These are phyloP conservation scores for Epirrhoe tristata DNA, from an alignment of 2,888 invertebrate genomes.

Conservation along the genomic window DNA sequence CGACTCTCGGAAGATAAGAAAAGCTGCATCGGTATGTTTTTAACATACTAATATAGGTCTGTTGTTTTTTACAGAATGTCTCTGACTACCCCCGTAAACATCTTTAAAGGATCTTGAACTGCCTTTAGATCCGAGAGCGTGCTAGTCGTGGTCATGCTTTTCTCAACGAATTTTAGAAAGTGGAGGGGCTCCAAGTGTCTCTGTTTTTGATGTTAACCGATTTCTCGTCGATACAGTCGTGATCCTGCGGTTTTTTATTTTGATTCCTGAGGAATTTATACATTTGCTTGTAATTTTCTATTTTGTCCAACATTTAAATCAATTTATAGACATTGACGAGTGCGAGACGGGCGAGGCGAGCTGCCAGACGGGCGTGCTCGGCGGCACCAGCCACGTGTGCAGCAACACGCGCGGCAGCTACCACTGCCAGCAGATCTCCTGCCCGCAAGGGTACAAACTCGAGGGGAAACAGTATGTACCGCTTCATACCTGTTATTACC, in stretches of 20 bases:
- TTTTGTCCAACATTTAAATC: background rate
- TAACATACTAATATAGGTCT: too few relatives aligned
- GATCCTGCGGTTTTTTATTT: too few relatives aligned
- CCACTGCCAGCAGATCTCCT: conserved; percentile 93
- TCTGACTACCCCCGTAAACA: too few relatives aligned
- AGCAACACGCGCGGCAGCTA: conserved; percentile 95
- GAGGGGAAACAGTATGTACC: conserved; percentile 91
- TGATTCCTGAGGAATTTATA: too few relatives aligned
- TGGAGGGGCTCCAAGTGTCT: too few relatives aligned
- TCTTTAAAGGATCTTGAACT: too few relatives aligned
- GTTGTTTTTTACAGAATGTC: too few relatives aligned
- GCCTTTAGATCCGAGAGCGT: too few relatives aligned
- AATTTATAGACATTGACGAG: conserved; percentile 89
- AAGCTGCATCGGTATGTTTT: conserved; percentile 92
- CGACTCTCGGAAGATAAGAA: conserved; percentile 89
- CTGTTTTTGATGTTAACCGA: too few relatives aligned
- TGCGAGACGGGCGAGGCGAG: conserved; percentile 91
- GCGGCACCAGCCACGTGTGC: conserved; percentile 87
- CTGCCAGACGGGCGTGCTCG: conserved; percentile 87
- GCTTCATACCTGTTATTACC: background rate
- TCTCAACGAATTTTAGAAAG: too few relatives aligned
- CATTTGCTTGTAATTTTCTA: background rate
- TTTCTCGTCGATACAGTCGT: too few relatives aligned
- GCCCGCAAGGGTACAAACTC: conserved; percentile 93
- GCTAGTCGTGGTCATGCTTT: too few relatives aligned